These are phyloP conservation scores for Oxystoma pomonae DNA, from an alignment of 2,888 invertebrate genomes.

Conservation along the genomic window DNA sequence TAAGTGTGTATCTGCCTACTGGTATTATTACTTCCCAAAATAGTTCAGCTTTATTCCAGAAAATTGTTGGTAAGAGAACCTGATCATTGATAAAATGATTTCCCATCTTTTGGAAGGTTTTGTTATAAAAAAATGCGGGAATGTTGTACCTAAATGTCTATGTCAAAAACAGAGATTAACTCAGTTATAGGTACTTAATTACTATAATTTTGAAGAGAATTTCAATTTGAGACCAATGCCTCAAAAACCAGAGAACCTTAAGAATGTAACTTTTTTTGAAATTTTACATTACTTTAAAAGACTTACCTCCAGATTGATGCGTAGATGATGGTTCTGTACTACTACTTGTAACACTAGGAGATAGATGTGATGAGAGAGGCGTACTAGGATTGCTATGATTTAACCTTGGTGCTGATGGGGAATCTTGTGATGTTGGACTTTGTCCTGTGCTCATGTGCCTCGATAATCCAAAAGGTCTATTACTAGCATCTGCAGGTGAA, in stretches of 20 bases:
- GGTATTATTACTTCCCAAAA: no score
- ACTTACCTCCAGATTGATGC: conserved; percentile 45
- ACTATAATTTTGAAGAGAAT: neutral
- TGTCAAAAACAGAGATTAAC: no score
- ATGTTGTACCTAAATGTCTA: no score
- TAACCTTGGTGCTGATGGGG: conserved; percentile 51
- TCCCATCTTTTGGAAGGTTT: no score
- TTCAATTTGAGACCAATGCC: neutral
- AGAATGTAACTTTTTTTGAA: no score
- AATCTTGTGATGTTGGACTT: conserved; percentile 60
- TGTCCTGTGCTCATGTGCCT: conserved; percentile 56
- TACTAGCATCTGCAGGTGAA: conserved; percentile 63
- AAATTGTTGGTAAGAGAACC: no score
- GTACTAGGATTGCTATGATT: conserved; percentile 71
- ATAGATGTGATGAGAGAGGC: conserved; percentile 61
- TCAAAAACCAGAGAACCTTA: neutral
- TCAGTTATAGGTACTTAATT: no score
- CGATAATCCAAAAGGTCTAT: conserved; percentile 50
- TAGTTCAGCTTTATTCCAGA: no score
- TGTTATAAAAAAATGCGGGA: no score
- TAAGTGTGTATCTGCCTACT: no score
- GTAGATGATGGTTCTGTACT: conserved; percentile 44
- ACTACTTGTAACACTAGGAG: conserved; percentile 53
- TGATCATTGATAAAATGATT: no score
- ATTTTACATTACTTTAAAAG: neutral